A percentile compares a stretch with the other conserved stretches of the same genome.
Conservation (phyloP, 2,113 vertebrate species). For the Excalfactoria chinensis region DNA sequence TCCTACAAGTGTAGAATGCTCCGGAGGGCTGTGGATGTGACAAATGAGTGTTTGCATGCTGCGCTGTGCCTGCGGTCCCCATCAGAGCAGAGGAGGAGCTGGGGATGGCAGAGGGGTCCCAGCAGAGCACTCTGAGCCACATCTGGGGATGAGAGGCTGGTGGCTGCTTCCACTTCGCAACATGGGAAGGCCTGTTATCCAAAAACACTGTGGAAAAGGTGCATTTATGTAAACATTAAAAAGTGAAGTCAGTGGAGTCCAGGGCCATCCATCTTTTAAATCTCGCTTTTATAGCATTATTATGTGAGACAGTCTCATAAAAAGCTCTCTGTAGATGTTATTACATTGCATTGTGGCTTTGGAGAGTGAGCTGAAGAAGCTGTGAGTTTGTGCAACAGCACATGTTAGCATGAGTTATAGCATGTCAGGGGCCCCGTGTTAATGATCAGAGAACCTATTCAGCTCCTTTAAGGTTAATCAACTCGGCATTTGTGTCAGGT, state of each 20-base stretch:
- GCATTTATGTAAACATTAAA: slow-evolving; percentile 78
- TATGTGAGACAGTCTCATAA: slow-evolving; percentile 70
- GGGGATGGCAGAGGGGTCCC: background rate
- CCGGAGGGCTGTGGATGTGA: background rate
- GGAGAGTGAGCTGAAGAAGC: slow-evolving; percentile 64
- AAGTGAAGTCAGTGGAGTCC: slow-evolving; percentile 71
- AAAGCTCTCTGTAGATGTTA: slow-evolving; percentile 77
- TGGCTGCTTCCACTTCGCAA: background rate
- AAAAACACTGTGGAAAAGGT: background rate
- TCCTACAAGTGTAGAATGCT: background rate
- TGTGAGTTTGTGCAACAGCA: slow-evolving; percentile 77
- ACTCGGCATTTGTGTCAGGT: slow-evolving; percentile 85
- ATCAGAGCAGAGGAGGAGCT: background rate
- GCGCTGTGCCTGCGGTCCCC: background rate
- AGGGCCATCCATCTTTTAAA: slow-evolving; percentile 73
- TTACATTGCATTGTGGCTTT: slow-evolving; percentile 63
- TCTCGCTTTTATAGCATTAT: slow-evolving; percentile 69
- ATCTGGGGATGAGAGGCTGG: background rate
- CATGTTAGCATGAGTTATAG: slow-evolving; percentile 80
- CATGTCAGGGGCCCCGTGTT: slow-evolving; percentile 79
- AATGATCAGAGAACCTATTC: slow-evolving; percentile 80
- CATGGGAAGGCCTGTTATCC: background rate
- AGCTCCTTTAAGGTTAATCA: slow-evolving; percentile 87
- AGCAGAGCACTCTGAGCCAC: background rate
- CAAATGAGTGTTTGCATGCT: background rate